Percentiles rank a stretch among this genome's conserved stretches.
These are phyloP conservation scores for Tamias sibiricus DNA, from an alignment of 2,113 vertebrate genomes.

Conservation along the genomic window DNA sequence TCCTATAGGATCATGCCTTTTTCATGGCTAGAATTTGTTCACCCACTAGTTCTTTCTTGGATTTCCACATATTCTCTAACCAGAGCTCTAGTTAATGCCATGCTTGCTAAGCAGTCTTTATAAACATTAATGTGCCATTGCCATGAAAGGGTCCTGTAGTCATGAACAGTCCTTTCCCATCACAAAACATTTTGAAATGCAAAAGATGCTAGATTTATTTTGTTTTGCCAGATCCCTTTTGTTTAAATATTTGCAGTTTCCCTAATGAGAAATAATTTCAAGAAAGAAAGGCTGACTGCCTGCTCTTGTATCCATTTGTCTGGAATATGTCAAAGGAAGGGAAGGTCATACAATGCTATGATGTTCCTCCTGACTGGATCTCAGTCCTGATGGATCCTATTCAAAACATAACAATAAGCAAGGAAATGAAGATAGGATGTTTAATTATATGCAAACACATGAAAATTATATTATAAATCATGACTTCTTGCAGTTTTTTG, in stretches of 20 bases:
- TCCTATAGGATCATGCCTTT: not conserved
- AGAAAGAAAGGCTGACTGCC: constrained; percentile 35
- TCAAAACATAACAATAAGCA: constrained; percentile 28
- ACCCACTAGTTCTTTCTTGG: not conserved
- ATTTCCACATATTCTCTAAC: not conserved
- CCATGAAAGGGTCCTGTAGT: not conserved
- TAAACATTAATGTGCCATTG: not conserved
- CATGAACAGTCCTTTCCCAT: not conserved
- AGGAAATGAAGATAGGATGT: constrained; percentile 9
- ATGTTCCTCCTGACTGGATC: not conserved
- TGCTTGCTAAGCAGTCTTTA: not conserved
- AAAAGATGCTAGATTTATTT: not conserved
- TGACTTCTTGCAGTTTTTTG: constrained; percentile 2
- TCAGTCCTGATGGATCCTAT: not conserved
- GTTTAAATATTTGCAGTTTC: constrained; percentile 48
- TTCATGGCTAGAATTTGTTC: not conserved
- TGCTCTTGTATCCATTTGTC: not conserved
- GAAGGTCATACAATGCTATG: not conserved
- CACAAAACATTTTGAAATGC: constrained; percentile 30
- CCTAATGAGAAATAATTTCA: constrained; percentile 40
- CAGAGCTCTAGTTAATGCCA: not conserved
- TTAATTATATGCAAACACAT: not conserved
- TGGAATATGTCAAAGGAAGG: constrained; percentile 22
- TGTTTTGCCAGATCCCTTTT: constrained; percentile 16
- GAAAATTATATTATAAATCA: not conserved